Base-by-base conservation (phyloP, 2,797 vertebrate species). In the Tapera naevia region DNA sequence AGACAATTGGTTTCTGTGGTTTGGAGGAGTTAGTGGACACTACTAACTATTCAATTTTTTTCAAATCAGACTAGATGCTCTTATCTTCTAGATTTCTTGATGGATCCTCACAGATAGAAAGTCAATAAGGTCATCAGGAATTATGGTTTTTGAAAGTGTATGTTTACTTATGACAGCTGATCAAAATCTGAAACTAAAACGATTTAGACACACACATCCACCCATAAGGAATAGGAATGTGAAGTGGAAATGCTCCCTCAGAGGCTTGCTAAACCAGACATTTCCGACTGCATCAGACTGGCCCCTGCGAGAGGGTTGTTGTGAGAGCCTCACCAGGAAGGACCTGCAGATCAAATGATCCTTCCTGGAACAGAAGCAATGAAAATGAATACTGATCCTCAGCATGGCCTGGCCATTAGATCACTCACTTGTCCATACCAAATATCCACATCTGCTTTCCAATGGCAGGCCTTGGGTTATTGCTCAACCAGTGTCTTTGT, bases 401-500 rank as follows among this genome's bases (percentile, higher is more conserved):
- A 41, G 22, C 39, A 25, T 2, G 3, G 46, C 46, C 72, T 83
- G 50, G 57, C 17, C 37, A 33, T 72, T 17, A 66, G 32, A 80
- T 74, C 56, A 15, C 41, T 57, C 9, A 1, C 14, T 72, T 86
- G 71, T 66, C 50, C 21, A 17, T 60, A 78, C 13, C 13, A 37
- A 58, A 85, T 27, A 78, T 75, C 61, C 91, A 27, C 28, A 61
- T 72, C 56, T 74, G 39, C 83, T 92, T 94, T 92, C 73, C 51
- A 69, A 3, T 48, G 51, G 13, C 67, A 89, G 37, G 28, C 32
- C 60, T 64, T 64, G 56, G 8, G 28, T 74, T 91, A 70, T 80
- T 87, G 69, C 21, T 91, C 41, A 86, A 46, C 24, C 50, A 13
- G 65, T 78, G 39, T 69, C 50, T 94, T 4, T 0, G 28, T 46